phyloP scores from a whole-genome alignment of 2,113 vertebrate genomes.

The Pelecanoides urinatrix region DNA sequence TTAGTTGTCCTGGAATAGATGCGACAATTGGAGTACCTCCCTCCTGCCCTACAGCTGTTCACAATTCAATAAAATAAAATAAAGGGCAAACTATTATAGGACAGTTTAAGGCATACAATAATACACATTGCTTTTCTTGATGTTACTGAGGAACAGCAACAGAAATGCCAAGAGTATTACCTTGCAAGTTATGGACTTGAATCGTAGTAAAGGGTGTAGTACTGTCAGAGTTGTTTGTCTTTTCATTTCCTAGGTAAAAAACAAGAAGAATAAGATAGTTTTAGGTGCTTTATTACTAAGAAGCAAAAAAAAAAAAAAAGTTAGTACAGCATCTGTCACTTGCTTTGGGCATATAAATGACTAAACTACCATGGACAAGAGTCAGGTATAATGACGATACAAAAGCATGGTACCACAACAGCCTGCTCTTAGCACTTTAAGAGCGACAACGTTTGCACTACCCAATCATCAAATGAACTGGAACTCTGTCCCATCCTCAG shows the following conservation, averaged over 20 bases:
- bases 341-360: background rate
- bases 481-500: background rate
- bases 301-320: background rate
- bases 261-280: background rate
- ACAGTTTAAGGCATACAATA: background rate
- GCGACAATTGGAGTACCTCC: background rate
- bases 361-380: background rate
- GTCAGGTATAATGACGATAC: background rate
- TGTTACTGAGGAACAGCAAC: background rate
- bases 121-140: background rate
- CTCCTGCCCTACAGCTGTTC: background rate
- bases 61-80: background rate
- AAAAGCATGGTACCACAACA: background rate
- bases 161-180: background rate
- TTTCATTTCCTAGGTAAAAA: background rate
- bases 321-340: background rate
- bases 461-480: background rate
- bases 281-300: background rate
- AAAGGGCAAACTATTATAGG: background rate
- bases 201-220: rapidly evolving
- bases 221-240: background rate
- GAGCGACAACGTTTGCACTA: background rate
- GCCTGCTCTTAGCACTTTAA: background rate
- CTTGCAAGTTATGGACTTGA: rapidly evolving
- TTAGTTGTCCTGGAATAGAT: background rate